These are phyloP conservation scores for Pantala flavescens DNA, from an alignment of 1,140 invertebrate genomes.

Conservation along the genomic window DNA sequence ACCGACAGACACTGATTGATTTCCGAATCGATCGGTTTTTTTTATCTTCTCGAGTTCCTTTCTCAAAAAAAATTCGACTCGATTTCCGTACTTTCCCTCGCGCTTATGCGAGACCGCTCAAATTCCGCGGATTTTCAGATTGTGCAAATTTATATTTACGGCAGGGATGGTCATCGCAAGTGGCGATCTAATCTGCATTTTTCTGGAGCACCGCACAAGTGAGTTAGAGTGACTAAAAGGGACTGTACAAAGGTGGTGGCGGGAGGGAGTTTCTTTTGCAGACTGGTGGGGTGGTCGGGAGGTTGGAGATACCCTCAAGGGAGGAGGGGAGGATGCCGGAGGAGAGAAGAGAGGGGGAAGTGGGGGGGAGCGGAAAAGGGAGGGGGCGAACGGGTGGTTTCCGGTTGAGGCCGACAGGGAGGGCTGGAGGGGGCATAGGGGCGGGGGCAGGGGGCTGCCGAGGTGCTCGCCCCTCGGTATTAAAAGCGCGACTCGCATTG, in stretches of 20 bases:
- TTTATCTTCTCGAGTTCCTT: no score
- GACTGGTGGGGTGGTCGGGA: background rate
- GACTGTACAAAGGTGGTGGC: background rate
- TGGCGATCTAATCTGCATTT: slow-evolving; percentile 2
- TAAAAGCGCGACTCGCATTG: background rate
- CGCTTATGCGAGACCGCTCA: no score
- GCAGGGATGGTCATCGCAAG: no score
- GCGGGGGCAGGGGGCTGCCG: slow-evolving; percentile 15
- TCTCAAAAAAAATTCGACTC: no score
- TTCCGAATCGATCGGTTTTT: no score
- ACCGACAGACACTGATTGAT: no score
- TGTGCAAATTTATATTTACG: no score
- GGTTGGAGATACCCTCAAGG: background rate
- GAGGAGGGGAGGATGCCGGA: background rate
- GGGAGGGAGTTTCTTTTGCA: background rate
- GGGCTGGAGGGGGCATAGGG: slow-evolving; percentile 15
- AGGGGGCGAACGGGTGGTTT: background rate
- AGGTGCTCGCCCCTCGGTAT: background rate
- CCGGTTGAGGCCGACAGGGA: background rate
- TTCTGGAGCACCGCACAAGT: background rate
- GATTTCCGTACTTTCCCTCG: no score
- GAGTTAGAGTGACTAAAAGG: no score
- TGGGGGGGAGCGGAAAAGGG: slow-evolving; percentile 15
- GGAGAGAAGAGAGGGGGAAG: slow-evolving; percentile 16
- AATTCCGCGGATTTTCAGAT: no score